A percentile compares a stretch with the other conserved stretches of the same genome.
These are phyloP conservation scores for Embiotoca jacksoni DNA, from an alignment of 2,113 vertebrate species.

Conservation along the genomic window DNA sequence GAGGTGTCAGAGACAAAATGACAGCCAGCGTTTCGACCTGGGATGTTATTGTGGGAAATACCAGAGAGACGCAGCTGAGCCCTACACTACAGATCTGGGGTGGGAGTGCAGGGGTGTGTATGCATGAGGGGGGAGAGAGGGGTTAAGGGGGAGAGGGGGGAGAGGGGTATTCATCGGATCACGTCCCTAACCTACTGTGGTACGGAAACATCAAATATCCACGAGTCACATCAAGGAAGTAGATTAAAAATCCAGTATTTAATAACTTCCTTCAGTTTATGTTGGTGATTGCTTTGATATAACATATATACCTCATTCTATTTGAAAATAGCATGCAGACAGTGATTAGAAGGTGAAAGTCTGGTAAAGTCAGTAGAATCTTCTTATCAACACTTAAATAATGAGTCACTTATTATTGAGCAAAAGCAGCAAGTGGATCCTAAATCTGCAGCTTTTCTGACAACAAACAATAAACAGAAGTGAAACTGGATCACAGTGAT, in stretches of 20 bases:
- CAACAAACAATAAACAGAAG: background rate
- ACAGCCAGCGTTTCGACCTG: constrained; percentile 36
- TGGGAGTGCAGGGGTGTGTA: constrained; percentile 25
- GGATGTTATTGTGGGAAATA: constrained; percentile 69
- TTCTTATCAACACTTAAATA: background rate
- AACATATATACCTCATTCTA: background rate
- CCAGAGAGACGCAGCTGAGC: constrained; percentile 54
- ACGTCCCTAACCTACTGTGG: background rate
- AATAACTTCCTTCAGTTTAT: background rate
- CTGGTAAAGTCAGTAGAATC: background rate
- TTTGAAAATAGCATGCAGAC: background rate
- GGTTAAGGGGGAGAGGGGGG: background rate
- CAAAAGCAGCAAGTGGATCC: too few relatives aligned
- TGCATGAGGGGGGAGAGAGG: constrained; percentile 14
- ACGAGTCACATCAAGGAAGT: background rate
- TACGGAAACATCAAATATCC: background rate
- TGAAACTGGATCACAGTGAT: constrained; percentile 16
- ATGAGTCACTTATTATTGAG: background rate
- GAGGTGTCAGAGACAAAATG: constrained; percentile 48
- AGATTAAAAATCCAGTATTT: background rate
- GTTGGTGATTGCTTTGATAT: background rate
- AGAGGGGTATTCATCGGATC: background rate
- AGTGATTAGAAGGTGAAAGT: background rate
- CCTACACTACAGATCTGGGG: constrained; percentile 13
- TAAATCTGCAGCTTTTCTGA: too few relatives aligned